Percentiles rank a stretch among this genome's conserved stretches.
Evolutionary conservation across 1,140 invertebrate genomes (phyloP).

Genomic region (Gonatopus flavifemur): DNA sequence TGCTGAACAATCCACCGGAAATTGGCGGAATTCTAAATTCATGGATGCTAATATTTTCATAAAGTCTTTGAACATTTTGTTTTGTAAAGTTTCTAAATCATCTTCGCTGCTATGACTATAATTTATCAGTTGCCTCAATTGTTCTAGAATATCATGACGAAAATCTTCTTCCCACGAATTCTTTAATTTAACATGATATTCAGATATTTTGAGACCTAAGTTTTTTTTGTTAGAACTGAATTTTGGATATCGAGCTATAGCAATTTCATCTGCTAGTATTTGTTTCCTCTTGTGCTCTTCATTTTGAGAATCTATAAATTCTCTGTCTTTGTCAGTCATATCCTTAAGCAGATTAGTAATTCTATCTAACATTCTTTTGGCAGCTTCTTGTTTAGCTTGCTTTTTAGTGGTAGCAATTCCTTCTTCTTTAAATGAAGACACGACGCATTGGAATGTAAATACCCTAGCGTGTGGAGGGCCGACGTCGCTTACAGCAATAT

Average conservation of each 20-base stretch:
- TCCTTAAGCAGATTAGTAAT: slow-evolving; percentile 36
- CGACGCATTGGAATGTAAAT: slow-evolving; percentile 69
- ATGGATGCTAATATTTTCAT: slow-evolving; percentile 1
- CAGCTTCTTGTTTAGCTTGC: slow-evolving; percentile 61
- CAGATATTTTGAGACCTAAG: slow-evolving; percentile 40
- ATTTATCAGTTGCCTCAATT: background rate
- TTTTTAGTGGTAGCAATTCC: slow-evolving; percentile 61
- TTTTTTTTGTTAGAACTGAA: slow-evolving; percentile 28
- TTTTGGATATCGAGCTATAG: slow-evolving; percentile 23
- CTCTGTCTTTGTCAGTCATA: background rate
- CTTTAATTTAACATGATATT: slow-evolving; percentile 39
- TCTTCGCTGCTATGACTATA: background rate
- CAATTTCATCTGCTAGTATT: slow-evolving; percentile 6
- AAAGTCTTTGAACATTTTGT: slow-evolving; percentile 1
- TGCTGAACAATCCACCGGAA: background rate
- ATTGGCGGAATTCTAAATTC: slow-evolving; percentile 3
- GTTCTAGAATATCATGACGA: slow-evolving; percentile 15
- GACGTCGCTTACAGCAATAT: slow-evolving; percentile 65
- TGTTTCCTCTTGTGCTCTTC: background rate
- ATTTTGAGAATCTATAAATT: background rate
- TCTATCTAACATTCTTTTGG: slow-evolving; percentile 58
- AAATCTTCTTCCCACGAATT: slow-evolving; percentile 12
- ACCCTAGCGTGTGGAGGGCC: slow-evolving; percentile 72
- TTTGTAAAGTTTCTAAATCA: background rate
- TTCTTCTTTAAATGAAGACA: slow-evolving; percentile 62